Base-by-base conservation (phyloP, 35 echinoderm and acorn worm genomes). In the Apostichopus japonicus region DNA sequence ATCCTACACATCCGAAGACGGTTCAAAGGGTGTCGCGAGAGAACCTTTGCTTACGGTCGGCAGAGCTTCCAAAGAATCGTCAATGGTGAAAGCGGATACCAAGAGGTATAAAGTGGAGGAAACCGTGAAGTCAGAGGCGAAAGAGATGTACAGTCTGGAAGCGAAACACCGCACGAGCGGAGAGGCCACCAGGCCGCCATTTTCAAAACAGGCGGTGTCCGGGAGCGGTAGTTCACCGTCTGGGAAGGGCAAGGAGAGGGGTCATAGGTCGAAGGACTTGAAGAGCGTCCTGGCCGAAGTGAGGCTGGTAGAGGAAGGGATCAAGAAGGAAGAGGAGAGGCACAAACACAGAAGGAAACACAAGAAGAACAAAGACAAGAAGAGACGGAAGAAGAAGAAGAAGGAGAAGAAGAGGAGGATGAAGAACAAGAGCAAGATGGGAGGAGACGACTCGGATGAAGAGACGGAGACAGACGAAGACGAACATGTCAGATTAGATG, bases 371-470 rank as follows among this genome's bases (percentile, higher is more conserved):
- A 96, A 94, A 54, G 87, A 91, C 27, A 87, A 94, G 58, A 92
- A 96, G 88, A 96, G 93, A 56, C 95, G 93, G 24, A 96, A 94
- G 72, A 92, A 93, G 88, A 90, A 96, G 17, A 93, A 96, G 79
- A 94, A 92, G 80, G 71, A 87, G 44, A 92, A 88, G 84, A 95
- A 95, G 77, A 80, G 92, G 54, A 25, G 87, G 17, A 53, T 77
- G 77, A 92, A 93, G 77, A 84, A 8, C 17, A 89, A 95, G 83
- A 55, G 23, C 52, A 87, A 75, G 77, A 57, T 56, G 57, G 87
- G 86, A 13, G 52, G 8, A n/a, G 86, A 75, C 8, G 5, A 23
- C 56, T 19, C 51, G 2, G 81, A 84, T 5, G 23, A 55, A 9
- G 81, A 84, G 33, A 84, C 81, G 11, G 81, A 84, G 53, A 24